phyloP scores from a whole-genome alignment of 1,140 invertebrate genomes.

The Lanistes nyassanus region DNA sequence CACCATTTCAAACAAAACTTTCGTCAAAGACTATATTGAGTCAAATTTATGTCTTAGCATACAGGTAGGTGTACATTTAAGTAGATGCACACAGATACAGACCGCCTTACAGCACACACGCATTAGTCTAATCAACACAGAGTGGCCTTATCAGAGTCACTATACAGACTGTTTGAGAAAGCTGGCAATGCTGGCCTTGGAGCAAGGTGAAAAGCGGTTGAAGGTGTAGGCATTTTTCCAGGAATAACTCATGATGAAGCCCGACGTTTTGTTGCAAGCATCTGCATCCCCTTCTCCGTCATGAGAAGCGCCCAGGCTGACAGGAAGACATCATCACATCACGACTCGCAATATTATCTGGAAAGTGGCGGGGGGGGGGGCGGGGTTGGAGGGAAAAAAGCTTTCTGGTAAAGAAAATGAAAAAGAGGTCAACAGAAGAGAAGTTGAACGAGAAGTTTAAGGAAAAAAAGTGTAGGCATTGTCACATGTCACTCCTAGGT shows the following conservation, averaged over 20 bases:
- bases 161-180: slow-evolving; percentile 38
- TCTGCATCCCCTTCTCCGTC: slow-evolving; percentile 50
- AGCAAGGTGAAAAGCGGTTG: slow-evolving; percentile 54
- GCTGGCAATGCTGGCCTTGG: slow-evolving; percentile 46
- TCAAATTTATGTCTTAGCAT: too few relatives aligned
- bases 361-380: too few relatives aligned
- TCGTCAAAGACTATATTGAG: too few relatives aligned
- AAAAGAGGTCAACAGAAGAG: not conserved
- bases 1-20: too few relatives aligned
- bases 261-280: slow-evolving; percentile 43
- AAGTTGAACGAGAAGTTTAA: not conserved
- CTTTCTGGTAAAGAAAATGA: not conserved
- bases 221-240: slow-evolving; percentile 51
- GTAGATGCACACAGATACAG: not conserved
- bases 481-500: too few relatives aligned
- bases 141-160: not conserved
- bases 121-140: not conserved
- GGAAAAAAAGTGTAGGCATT: too few relatives aligned
- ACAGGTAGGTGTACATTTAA: too few relatives aligned
- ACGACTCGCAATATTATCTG: too few relatives aligned
- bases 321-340: not conserved
- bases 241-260: slow-evolving; percentile 55
- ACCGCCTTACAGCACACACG: not conserved
- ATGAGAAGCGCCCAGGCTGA: slow-evolving; percentile 52
- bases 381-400: not conserved